phyloP scores from a whole-genome alignment of 2,797 vertebrate species.

The Takifugu ocellatus region DNA sequence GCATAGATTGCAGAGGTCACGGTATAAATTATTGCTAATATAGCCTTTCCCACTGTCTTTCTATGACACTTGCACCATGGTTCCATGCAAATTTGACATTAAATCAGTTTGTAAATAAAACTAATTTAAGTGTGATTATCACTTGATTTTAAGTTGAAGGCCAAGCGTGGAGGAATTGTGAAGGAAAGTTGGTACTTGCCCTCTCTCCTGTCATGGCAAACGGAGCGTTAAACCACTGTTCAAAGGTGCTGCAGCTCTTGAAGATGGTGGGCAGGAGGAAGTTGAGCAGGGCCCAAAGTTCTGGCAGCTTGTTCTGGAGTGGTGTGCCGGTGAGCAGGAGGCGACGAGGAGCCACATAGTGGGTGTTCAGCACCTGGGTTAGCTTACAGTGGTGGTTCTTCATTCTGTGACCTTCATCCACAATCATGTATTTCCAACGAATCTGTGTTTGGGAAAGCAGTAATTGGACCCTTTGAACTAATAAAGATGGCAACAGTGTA shows the following conservation, averaged over 20 bases:
- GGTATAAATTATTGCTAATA: too few species aligned
- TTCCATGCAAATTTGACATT: too few species aligned
- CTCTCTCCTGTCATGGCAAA: slow-evolving; percentile 98
- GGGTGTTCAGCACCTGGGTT: slow-evolving; percentile 96
- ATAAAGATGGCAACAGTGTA: not conserved
- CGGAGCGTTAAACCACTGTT: slow-evolving; percentile 98
- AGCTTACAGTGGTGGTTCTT: slow-evolving; percentile 99
- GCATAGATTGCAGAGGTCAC: too few species aligned
- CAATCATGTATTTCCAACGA: slow-evolving; percentile 99
- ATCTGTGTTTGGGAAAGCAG: slow-evolving; percentile 81
- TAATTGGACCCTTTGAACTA: not conserved
- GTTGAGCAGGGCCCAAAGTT: slow-evolving; percentile 96
- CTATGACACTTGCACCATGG: too few species aligned
- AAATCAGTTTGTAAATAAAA: too few species aligned
- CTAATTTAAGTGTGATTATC: too few species aligned
- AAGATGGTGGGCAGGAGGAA: slow-evolving; percentile 97
- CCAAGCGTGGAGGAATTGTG: too few species aligned
- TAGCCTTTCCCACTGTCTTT: too few species aligned
- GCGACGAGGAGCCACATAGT: slow-evolving; percentile 92
- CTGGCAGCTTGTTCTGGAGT: slow-evolving; percentile 93
- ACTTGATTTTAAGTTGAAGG: too few species aligned
- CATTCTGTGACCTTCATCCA: slow-evolving; percentile 97
- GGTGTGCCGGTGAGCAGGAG: slow-evolving; percentile 93
- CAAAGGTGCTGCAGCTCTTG: slow-evolving; percentile 96
- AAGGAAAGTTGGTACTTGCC: slow-evolving; percentile 76